Evolutionary conservation across 2,888 invertebrate genomes (phyloP).

Genomic region (Drosophila mulleri): DNA sequence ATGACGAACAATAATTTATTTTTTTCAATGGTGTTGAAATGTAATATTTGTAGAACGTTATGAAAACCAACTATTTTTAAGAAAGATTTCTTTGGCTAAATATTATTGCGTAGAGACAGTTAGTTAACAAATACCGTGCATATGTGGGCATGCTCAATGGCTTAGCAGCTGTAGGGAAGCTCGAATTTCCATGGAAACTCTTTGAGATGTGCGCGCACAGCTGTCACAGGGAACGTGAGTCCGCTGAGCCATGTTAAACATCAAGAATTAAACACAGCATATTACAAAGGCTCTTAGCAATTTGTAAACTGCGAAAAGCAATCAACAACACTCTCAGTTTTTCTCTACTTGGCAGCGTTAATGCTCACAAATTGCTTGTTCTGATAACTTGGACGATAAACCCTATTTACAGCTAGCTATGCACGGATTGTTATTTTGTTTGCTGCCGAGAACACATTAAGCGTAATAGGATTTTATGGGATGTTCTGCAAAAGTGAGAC

Average conservation of each 20-base stretch:
- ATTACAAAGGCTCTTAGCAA: not conserved
- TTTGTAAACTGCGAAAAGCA: constrained; percentile 6
- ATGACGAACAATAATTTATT: too few relatives aligned
- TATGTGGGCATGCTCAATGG: not conserved
- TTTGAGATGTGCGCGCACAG: too few relatives aligned
- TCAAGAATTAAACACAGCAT: constrained; percentile 14
- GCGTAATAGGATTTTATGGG: constrained; percentile 67
- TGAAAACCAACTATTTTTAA: too few relatives aligned
- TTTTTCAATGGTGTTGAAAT: too few relatives aligned
- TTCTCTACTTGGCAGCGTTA: constrained; percentile 24
- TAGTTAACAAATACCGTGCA: not conserved
- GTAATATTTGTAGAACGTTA: too few relatives aligned
- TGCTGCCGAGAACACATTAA: constrained; percentile 41
- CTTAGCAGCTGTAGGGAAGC: not conserved
- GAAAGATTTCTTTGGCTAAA: too few relatives aligned
- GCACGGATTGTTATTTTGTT: constrained; percentile 27
- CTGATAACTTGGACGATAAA: constrained; percentile 52
- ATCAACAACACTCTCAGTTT: constrained; percentile 11
- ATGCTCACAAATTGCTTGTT: constrained; percentile 63
- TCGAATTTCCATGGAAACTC: not conserved
- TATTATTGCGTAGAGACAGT: too few relatives aligned
- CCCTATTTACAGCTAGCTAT: constrained; percentile 47
- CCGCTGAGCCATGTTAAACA: not conserved
- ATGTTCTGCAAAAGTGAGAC: constrained; percentile 12
- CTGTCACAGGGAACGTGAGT: not conserved